phyloP scores from a whole-genome alignment of 1,140 invertebrate species.

The Caenorhabditis tropicalis region DNA sequence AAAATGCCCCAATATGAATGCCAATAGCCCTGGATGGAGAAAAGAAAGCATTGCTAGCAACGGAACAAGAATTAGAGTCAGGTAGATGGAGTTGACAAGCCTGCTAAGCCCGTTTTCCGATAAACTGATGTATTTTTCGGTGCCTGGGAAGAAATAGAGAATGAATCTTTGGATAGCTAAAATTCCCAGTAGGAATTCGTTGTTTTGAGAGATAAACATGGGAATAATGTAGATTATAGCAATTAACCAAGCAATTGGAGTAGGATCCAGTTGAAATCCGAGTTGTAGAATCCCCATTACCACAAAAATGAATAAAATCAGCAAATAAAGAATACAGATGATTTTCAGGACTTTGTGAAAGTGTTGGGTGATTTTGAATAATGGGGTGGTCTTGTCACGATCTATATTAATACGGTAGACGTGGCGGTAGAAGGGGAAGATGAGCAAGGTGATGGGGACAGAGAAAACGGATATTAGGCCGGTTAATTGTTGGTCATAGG shows the following conservation, averaged over 20 bases:
- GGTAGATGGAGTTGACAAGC: background rate
- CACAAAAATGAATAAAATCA: background rate
- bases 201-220: too few species aligned
- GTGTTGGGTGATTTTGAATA: background rate
- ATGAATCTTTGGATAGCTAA: background rate
- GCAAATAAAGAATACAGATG: background rate
- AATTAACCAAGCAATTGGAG: background rate
- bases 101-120: background rate
- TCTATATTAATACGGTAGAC: background rate
- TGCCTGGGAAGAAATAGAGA: background rate
- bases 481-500: too few species aligned
- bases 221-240: too few species aligned
- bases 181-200: background rate
- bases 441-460: too few species aligned
- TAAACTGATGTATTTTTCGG: background rate
- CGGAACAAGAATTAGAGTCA: background rate
- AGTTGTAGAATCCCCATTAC: too few species aligned
- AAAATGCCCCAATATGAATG: too few species aligned
- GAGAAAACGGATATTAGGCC: too few species aligned
- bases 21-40: too few species aligned
- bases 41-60: background rate
- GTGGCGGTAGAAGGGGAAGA: background rate
- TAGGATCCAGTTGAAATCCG: background rate
- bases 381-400: background rate
- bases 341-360: background rate